Evolutionary conservation across 2,888 invertebrate species (phyloP).

Genomic region (Caprella mutica): DNA sequence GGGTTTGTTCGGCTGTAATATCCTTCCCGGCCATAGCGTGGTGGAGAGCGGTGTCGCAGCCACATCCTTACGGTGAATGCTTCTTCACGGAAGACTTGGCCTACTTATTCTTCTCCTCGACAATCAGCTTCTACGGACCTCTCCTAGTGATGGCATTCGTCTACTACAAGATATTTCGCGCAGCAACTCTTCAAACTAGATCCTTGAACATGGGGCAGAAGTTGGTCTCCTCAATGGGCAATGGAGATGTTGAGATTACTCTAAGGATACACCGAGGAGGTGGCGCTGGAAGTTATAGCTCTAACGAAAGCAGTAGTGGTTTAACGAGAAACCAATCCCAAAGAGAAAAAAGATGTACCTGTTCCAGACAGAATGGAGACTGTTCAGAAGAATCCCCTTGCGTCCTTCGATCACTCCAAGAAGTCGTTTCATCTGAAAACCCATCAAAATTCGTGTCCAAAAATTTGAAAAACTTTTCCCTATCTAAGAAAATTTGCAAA

Average conservation of each 20-base stretch:
- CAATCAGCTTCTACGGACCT: constrained; percentile 94
- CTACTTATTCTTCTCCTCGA: constrained; percentile 92
- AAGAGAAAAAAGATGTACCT: not conserved
- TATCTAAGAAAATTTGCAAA: constrained; percentile 84
- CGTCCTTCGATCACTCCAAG: constrained; percentile 15
- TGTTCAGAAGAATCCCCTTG: constrained; percentile 10
- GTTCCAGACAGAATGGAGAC: constrained; percentile 4
- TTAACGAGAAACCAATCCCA: constrained; percentile 7
- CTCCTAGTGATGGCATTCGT: constrained; percentile 96
- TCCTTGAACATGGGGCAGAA: constrained; percentile 85
- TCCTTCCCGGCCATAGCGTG: constrained; percentile 96
- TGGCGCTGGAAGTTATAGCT: constrained; percentile 40
- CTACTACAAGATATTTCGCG: constrained; percentile 88
- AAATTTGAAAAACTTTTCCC: constrained; percentile 66
- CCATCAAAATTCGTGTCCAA: constrained; percentile 30
- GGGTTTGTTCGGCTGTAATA: constrained; percentile 92
- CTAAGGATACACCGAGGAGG: constrained; percentile 88
- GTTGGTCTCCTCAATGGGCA: constrained; percentile 39
- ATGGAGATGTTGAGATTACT: constrained; percentile 71
- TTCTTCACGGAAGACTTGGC: constrained; percentile 93
- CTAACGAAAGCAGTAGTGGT: not conserved
- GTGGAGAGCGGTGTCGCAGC: constrained; percentile 63
- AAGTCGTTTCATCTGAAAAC: constrained; percentile 19
- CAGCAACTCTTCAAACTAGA: constrained; percentile 81
- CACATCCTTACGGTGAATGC: constrained; percentile 57